Evolutionary conservation across 2,797 vertebrate genomes (phyloP).

Genomic region (Sebastiscus albofasciatus): DNA sequence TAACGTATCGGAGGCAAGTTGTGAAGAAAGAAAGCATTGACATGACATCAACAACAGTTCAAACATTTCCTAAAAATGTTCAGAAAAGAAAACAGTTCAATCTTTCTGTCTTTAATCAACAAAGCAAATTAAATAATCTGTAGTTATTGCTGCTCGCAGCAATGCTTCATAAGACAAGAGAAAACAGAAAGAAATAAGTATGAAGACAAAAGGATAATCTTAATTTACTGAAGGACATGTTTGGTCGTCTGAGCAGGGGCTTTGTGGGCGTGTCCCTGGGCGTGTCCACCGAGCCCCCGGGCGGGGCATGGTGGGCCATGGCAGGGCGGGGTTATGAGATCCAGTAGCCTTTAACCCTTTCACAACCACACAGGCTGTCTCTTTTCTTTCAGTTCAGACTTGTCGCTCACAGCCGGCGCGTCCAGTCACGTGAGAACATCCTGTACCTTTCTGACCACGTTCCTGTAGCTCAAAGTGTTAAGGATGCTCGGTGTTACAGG

Average conservation of each 20-base stretch:
- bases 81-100: slow-evolving; percentile 52
- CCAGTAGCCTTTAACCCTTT: slow-evolving; percentile 54
- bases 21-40: slow-evolving; percentile 61
- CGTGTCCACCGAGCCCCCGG: slow-evolving; percentile 12
- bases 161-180: slow-evolving; percentile 82
- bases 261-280: slow-evolving; percentile 31
- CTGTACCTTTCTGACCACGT: slow-evolving; percentile 19
- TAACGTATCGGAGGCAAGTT: slow-evolving; percentile 32
- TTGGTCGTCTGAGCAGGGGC: slow-evolving; percentile 50
- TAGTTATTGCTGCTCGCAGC: slow-evolving; percentile 95
- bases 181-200: slow-evolving; percentile 86
- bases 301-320: background rate
- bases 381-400: slow-evolving; percentile 19
- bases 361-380: slow-evolving; percentile 21
- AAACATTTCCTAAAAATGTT: slow-evolving; percentile 66
- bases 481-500: slow-evolving; percentile 52
- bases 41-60: slow-evolving; percentile 57
- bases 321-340: slow-evolving; percentile 37
- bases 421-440: slow-evolving; percentile 11
- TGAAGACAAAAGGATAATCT: slow-evolving; percentile 78
- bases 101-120: slow-evolving; percentile 74
- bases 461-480: slow-evolving; percentile 29
- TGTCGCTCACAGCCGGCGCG: background rate
- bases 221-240: slow-evolving; percentile 85
- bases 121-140: slow-evolving; percentile 92